These are phyloP conservation scores for Sporophila hypoxantha DNA, from an alignment of 2,113 vertebrate species.

Conservation along the genomic window DNA sequence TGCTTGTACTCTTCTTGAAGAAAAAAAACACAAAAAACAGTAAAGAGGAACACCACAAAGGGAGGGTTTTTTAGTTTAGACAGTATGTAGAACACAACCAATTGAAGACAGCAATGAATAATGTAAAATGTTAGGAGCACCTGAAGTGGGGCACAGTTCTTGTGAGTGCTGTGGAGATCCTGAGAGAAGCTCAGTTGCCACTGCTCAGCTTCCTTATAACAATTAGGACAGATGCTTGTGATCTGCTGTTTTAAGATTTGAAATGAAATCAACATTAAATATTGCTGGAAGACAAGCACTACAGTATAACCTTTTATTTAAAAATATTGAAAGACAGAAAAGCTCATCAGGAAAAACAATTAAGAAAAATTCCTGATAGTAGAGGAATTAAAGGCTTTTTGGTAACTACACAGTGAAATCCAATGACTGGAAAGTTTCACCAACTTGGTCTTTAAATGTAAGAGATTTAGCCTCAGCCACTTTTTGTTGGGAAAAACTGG, in stretches of 20 bases:
- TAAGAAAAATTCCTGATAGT: neutral
- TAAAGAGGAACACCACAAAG: neutral
- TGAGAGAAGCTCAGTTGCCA: neutral
- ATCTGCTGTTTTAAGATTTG: neutral
- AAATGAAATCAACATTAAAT: neutral
- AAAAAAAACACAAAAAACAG: too few species aligned
- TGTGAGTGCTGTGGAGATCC: neutral
- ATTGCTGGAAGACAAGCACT: neutral
- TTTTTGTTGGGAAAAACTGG: neutral
- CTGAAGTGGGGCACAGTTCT: neutral
- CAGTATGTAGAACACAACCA: neutral
- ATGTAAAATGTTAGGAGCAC: neutral
- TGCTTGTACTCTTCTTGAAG: neutral
- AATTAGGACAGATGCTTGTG: neutral
- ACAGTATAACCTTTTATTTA: neutral
- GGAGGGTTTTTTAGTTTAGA: rapidly evolving
- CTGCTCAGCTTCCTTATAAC: neutral
- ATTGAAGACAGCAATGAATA: neutral
- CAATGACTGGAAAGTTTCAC: neutral
- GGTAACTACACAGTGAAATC: neutral
- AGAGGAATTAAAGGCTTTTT: neutral
- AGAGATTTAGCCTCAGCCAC: neutral
- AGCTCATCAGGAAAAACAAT: neutral
- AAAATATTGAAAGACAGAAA: neutral
- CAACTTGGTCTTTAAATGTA: neutral